Percentiles rank a stretch among this genome's conserved stretches.
Evolutionary conservation across 2,797 vertebrate species (phyloP).

Genomic region (Acanthurus tractus): DNA sequence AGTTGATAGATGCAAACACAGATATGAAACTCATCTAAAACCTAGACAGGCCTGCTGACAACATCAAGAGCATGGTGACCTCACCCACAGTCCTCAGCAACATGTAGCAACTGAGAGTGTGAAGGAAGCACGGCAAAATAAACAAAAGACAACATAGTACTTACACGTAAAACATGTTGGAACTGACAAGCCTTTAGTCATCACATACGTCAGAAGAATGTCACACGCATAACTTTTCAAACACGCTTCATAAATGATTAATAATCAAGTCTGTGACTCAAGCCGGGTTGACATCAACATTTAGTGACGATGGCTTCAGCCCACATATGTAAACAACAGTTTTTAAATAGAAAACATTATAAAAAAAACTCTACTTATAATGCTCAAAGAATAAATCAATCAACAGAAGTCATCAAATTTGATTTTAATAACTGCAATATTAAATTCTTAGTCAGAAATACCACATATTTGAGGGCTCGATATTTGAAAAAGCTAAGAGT

Average conservation of each 20-base stretch:
- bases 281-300: not conserved
- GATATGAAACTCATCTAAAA: constrained; percentile 26
- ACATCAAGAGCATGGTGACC: not conserved
- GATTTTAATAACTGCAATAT: not conserved
- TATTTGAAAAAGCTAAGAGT: not conserved
- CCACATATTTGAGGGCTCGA: not conserved
- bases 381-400: not conserved
- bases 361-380: not conserved
- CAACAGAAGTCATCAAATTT: not conserved
- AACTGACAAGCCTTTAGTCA: not conserved
- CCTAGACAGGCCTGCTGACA: constrained; percentile 10
- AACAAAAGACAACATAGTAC: not conserved
- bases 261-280: constrained; percentile 8
- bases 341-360: constrained; percentile 1
- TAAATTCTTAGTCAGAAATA: not conserved
- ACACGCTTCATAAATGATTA: not conserved
- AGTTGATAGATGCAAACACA: constrained; percentile 23
- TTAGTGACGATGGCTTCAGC: constrained; percentile 7
- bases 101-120: not conserved
- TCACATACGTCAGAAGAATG: not conserved
- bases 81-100: constrained; percentile 17
- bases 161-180: constrained; percentile 3
- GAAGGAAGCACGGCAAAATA: constrained; percentile 1
- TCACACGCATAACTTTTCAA: constrained; percentile 11
- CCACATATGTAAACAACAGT: constrained; percentile 23